phyloP scores from a whole-genome alignment of 2,113 vertebrate genomes.

The Mesembrinibis cayennensis region DNA sequence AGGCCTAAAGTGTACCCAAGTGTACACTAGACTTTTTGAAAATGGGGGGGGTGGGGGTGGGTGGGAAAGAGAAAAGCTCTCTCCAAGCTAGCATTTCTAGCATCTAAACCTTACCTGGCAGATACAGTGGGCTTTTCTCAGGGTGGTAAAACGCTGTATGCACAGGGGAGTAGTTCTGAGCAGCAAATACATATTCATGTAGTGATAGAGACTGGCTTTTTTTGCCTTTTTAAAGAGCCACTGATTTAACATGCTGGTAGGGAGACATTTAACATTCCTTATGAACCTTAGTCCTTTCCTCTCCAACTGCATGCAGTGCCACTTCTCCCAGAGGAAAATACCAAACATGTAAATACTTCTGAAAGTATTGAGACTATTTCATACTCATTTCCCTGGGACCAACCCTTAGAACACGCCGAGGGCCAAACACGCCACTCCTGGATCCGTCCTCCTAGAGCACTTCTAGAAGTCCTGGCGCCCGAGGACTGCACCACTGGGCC shows the following conservation, averaged over 20 bases:
- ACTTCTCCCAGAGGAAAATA: background rate
- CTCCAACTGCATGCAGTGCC: background rate
- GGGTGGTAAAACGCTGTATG: rapidly evolving
- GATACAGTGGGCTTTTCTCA: background rate
- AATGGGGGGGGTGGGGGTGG: background rate
- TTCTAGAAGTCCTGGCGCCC: background rate
- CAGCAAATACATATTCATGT: background rate
- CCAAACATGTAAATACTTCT: background rate
- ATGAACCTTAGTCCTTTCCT: background rate
- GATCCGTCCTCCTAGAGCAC: background rate
- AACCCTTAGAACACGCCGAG: background rate
- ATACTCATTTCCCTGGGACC: background rate
- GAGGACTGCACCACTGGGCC: background rate
- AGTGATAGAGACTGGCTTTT: background rate
- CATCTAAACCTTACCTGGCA: background rate
- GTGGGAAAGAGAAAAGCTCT: background rate
- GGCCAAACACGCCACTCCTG: background rate
- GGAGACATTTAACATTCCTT: background rate
- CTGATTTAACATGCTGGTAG: background rate
- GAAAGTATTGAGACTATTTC: background rate
- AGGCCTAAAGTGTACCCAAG: background rate
- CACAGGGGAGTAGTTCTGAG: background rate
- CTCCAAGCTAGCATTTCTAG: background rate
- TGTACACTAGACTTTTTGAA: background rate
- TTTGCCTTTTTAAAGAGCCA: background rate